phyloP scores from a whole-genome alignment of 2,113 vertebrate genomes.

The Empidonax alnorum region DNA sequence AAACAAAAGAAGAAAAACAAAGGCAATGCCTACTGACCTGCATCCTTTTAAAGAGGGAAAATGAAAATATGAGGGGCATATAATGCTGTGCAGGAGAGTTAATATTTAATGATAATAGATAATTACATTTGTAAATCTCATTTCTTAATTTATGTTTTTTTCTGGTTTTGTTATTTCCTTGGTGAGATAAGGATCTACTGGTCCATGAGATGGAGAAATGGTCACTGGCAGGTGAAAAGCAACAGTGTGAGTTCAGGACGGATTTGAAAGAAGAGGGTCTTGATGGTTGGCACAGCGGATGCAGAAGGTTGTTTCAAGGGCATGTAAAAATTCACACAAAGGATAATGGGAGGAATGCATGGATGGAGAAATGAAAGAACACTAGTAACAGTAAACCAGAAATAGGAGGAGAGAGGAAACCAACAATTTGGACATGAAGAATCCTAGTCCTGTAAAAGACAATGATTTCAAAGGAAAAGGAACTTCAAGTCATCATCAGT shows the following conservation, averaged over 20 bases:
- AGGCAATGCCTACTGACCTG: neutral
- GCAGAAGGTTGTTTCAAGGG: neutral
- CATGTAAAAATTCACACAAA: neutral
- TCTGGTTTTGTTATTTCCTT: neutral
- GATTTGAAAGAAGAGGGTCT: neutral
- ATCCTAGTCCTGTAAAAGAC: neutral
- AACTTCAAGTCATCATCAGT: neutral
- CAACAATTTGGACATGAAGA: neutral
- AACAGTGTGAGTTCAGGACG: neutral
- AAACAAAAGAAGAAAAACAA: neutral
- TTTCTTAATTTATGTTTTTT: neutral
- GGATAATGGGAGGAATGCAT: neutral
- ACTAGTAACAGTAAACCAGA: neutral
- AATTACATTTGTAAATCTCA: neutral
- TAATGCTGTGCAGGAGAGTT: neutral
- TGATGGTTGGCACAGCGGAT: neutral
- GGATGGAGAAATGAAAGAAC: neutral
- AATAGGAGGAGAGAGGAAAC: neutral
- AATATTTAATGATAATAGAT: neutral
- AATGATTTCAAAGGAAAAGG: neutral
- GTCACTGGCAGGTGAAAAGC: neutral
- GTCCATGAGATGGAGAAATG: neutral
- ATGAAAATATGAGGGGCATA: neutral
- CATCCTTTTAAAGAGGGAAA: neutral
- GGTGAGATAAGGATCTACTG: neutral